phyloP scores from a whole-genome alignment of 1,140 invertebrate genomes.

The honey bee (Apis mellifera) region Amel_HAv3.1 CM009945.2:3079001-3079500 shows the following conservation, averaged over 20 bases:
- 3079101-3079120: slow-evolving; percentile 75
- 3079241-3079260: slow-evolving; percentile 55
- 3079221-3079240: neutral
- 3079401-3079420: slow-evolving; percentile 65
- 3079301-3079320: slow-evolving; percentile 58
- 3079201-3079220: neutral
- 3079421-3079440: slow-evolving; percentile 67
- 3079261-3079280: slow-evolving; percentile 66
- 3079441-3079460: slow-evolving; percentile 81
- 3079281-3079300: slow-evolving; percentile 37
- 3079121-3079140: slow-evolving; percentile 69
- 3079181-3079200: slow-evolving; percentile 3
- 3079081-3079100: slow-evolving; percentile 57
- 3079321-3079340: slow-evolving; percentile 77
- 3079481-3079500: slow-evolving; percentile 27
- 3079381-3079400: slow-evolving; percentile 79
- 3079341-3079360: slow-evolving; percentile 81
- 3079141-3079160: neutral
- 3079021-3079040: slow-evolving; percentile 58
- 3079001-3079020: slow-evolving; percentile 10
- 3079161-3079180: neutral
- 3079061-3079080: slow-evolving; percentile 65
- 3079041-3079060: slow-evolving; percentile 65
- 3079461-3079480: slow-evolving; percentile 63
- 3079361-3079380: slow-evolving; percentile 77